Base-by-base conservation (phyloP, 2,888 invertebrate genomes). In the Athalia circularis region DNA sequence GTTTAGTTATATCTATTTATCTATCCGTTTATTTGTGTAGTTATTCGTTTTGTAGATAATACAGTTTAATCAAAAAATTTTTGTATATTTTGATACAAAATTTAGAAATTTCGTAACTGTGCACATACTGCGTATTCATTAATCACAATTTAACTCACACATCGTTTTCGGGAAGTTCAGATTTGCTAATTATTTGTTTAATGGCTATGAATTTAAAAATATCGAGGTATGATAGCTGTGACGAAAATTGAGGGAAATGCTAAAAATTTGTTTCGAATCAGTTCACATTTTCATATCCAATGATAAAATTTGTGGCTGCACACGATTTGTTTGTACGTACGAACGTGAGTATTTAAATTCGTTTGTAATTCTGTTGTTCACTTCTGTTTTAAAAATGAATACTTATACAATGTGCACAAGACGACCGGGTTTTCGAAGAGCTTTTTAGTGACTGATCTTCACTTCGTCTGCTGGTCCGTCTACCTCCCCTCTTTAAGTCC, bases 371-470 rank as follows among this genome's bases (percentile, higher is more conserved):
- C 29, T 0, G 29, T 29, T 29, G 1, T 29, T 29, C 29, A 29
- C 29, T 29, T 29, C 29, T 29, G 72, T 72, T 72, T 47, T 13
- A 15, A 9, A 59, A 59, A 72, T 45, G 3, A 54, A 9, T n/a
- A 4, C 0, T 54, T 54, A 54, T 54, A 54, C 47, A 59, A 29
- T n/a, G n/a, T 54, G 9, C 6, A 11, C 7, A 48, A 15, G 47
- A 75, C 75, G 62, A 75, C 75, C 43, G 75, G 62, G 64, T 43
- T 62, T 75, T 50, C 48, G 62, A 62, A 75, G 75, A 62, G 75
- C 64, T 75, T 75, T 75, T 75, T 61, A 75, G 75, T 75, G 64
- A 75, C 75, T 75, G 75, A 48, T 64, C 62, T 48, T 64, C 29
- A 15, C 62, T 75, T 75, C 43, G 75, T 75, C n/a, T 50, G 59